Evolutionary conservation across 2,113 vertebrate species (phyloP), one percentile per base, ranked within the genome.

Genomic region (Hypomesus transpacificus): DNA sequence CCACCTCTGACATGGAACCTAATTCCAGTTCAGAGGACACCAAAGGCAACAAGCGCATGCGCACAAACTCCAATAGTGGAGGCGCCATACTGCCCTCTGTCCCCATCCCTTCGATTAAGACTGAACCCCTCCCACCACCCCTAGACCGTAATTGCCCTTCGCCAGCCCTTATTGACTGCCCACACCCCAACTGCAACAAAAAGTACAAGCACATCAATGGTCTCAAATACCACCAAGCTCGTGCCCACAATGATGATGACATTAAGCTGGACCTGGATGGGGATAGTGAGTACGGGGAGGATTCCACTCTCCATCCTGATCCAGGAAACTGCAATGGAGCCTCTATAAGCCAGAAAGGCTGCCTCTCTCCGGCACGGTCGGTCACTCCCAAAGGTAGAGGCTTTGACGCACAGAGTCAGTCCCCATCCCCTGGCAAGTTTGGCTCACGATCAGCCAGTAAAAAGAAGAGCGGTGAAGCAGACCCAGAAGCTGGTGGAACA

Each of bases 201-300:
- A 98, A 97, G 74, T 99, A 99, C 90, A 98, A 98, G 94, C 97
- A 99, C 94, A 98, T 98, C 83, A 99, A 99, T 0, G 97, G 97
- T 56, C 94, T 99, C 26, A 98, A 98, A 87, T 99, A 99, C 80
- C 97, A 99, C 86, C 97, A 99, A 91, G 96, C 97, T 28, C 96
- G 98, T 0, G 97, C 97, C 0, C 97, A 99, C 80, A 98, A 96
- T 0, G 96, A 61, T 0, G 96, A 97, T 0, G 96, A 98, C 76
- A 93, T 96, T 80, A 99, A 98, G 83, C 91, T 95, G 14, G 97
- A 99, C 74, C 91, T 94, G 0, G 97, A 98, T 0, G 94, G 91
- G 69, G 97, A 99, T 81, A 98, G 96, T 0, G 97, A 99, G 81
- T 97, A 94, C 0, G 95, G 96, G 0, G 97, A 99, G 84, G 97